phyloP scores from a whole-genome alignment of 2,888 invertebrate genomes.

The Lobophora halterata region DNA sequence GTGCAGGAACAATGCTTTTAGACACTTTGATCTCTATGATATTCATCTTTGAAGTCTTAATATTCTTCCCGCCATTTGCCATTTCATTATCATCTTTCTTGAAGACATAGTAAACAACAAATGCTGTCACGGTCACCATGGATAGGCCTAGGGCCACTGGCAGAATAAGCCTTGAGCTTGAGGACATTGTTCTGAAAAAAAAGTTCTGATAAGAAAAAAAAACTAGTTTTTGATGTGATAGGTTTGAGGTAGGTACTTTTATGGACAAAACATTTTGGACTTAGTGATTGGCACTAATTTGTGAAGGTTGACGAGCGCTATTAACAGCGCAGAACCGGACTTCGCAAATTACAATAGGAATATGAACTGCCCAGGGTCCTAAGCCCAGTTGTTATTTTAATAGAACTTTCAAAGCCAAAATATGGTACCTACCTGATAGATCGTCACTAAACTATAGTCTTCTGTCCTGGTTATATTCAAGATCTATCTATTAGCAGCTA shows the following conservation, averaged over 20 bases:
- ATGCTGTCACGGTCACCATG: slow-evolving; percentile 84
- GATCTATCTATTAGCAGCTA: slow-evolving; percentile 64
- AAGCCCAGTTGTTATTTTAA: too few species aligned
- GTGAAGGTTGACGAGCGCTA: too few species aligned
- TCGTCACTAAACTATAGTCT: slow-evolving; percentile 1
- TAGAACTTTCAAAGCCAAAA: slow-evolving; percentile 1
- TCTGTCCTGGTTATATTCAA: slow-evolving; percentile 15
- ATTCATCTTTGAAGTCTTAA: slow-evolving; percentile 60
- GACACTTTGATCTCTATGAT: slow-evolving; percentile 81
- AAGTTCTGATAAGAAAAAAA: too few species aligned
- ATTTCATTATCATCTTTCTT: slow-evolving; percentile 82
- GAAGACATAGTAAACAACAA: slow-evolving; percentile 84
- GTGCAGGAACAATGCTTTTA: slow-evolving; percentile 82
- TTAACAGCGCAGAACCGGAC: too few species aligned
- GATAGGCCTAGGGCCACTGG: slow-evolving; percentile 84
- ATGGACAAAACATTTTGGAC: too few species aligned
- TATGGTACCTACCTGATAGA: slow-evolving; percentile 3
- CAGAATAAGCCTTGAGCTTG: slow-evolving; percentile 58
- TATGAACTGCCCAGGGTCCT: too few species aligned
- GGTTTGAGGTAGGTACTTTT: too few species aligned
- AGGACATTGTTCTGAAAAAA: slow-evolving; percentile 53
- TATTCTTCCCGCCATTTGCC: slow-evolving; percentile 45
- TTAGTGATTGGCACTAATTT: too few species aligned
- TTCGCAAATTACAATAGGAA: too few species aligned
- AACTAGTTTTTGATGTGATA: too few species aligned